Conservation (phyloP, 2,797 vertebrate genomes). For the Trachops cirrhosus region DNA sequence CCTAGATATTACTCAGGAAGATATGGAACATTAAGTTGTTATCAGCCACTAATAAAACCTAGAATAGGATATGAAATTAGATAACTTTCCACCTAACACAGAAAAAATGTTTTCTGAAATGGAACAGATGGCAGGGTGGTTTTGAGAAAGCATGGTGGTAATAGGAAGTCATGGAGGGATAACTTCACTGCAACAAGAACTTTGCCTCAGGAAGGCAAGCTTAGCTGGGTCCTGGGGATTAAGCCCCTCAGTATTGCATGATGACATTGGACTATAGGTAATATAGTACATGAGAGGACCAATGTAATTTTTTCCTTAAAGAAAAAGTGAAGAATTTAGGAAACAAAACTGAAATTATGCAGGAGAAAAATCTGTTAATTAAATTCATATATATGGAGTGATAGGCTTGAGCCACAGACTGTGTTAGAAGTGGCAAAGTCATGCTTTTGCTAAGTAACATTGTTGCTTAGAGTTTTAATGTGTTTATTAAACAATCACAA, state of each 20-base stretch:
- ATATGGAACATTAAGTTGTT: not conserved
- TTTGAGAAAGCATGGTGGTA: not conserved
- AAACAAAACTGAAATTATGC: not conserved
- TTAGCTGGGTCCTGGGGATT: not conserved
- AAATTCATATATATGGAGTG: not conserved
- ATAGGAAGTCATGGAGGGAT: not conserved
- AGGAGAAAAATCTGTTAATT: not conserved
- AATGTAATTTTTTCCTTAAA: not conserved
- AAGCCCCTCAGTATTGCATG: not conserved
- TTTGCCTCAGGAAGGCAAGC: not conserved
- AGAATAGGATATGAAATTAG: not conserved
- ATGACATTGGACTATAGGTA: not conserved
- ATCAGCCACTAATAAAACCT: not conserved
- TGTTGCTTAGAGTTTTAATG: not conserved
- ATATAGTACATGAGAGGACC: not conserved
- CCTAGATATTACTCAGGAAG: not conserved
- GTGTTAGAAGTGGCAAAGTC: not conserved
- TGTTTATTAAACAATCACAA: not conserved
- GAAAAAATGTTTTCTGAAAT: not conserved
- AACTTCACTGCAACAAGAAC: rapidly evolving
- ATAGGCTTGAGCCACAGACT: not conserved
- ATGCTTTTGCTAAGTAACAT: not conserved
- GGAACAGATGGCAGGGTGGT: not conserved
- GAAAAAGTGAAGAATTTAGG: not conserved
- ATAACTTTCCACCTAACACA: not conserved